Evolutionary conservation across 2,113 vertebrate species (phyloP), one percentile per base, ranked within the genome.

Genomic region (human (Homo sapiens)): DNA sequence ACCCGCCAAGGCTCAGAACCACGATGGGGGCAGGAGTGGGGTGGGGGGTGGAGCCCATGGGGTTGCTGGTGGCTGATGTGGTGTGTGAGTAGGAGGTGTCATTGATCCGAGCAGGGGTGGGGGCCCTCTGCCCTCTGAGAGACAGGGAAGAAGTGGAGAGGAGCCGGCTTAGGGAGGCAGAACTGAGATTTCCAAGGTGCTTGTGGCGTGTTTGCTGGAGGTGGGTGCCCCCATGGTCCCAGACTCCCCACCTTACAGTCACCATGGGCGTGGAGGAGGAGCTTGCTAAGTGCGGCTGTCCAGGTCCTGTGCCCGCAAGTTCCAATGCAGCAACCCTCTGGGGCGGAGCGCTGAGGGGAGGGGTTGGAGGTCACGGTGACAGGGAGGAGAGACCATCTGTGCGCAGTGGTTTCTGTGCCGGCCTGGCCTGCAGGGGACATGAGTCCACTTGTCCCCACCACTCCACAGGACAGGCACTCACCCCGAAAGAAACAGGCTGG

Each of bases 11-110:
- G 23, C 3, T 30, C 27, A 30, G 61, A 27, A 30, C 30, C 45
- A 20, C 5, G 16, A 32, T 14, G 1, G 12, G 20, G 72, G 45
- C 27, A 18, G 0, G 0, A 0, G 11, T 11, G 64, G 38, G 6
- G 13, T 40, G 25, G 20, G 3, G 0, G 25, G 43, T n/a, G 16
- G 18, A 32, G 48, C 30, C 40, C 0, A 0, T 35, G 50, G 52
- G 50, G 20, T 13, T 45, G 4, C 30, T 5, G 14, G n/a, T 30
- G 66, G 1, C 66, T 6, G 3, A 8, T 0, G 0, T 2, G 30
- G 55, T n/a, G 8, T 30, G 48, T 57, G 68, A 25, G 12, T 18
- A 7, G 45, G 18, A 22, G 27, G 11, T 13, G 22, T 61, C 0
- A 1, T 13, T 45, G 66, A 22, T 50, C 89, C 2, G n/a, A 70